Percentiles rank a stretch among this genome's conserved stretches.
Conservation (phyloP, 2,888 invertebrate genomes). For the Odontothrips loti region DNA sequence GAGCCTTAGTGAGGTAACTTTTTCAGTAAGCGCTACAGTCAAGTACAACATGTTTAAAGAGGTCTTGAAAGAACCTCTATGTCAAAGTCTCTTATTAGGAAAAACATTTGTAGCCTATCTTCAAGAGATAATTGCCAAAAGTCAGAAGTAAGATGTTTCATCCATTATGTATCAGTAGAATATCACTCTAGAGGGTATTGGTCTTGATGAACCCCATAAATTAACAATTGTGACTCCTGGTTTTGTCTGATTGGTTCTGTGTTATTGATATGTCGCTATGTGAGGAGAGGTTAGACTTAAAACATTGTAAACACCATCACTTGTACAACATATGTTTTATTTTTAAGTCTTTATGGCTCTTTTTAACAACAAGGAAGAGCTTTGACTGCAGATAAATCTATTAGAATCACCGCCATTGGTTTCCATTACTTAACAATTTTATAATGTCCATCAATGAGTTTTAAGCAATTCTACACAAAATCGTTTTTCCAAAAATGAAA, state of each 20-base stretch:
- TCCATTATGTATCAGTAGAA: neutral
- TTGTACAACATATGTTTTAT: neutral
- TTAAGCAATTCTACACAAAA: neutral
- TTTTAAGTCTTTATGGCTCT: constrained; percentile 6
- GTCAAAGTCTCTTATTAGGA: neutral
- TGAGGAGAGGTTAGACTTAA: no score
- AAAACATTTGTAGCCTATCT: neutral
- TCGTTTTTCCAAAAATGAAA: neutral
- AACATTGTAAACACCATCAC: neutral
- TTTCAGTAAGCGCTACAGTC: neutral
- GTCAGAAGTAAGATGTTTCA: neutral
- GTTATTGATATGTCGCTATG: no score
- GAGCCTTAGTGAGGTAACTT: neutral
- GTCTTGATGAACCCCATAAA: no score
- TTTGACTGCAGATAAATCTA: neutral
- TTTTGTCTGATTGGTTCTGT: no score
- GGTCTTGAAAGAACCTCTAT: neutral
- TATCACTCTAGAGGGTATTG: no score
- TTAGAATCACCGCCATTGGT: neutral
- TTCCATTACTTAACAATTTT: neutral
- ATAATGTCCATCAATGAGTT: neutral
- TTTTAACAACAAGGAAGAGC: neutral
- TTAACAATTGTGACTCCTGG: no score
- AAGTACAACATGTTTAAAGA: neutral
- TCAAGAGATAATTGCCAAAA: neutral